Evolutionary conservation across 2,888 invertebrate species (phyloP).

Genomic region (Poecilus cupreus): DNA sequence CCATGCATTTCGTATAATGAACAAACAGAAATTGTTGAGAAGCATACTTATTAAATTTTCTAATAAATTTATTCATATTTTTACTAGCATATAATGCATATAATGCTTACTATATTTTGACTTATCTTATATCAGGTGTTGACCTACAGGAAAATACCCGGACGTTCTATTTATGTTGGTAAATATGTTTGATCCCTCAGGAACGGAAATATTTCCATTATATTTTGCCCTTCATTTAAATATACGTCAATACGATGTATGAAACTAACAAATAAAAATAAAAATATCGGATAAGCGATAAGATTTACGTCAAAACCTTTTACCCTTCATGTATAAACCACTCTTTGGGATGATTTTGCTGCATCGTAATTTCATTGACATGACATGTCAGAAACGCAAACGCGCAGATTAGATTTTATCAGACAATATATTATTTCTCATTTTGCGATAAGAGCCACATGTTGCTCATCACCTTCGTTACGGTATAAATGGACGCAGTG

Average conservation of each 20-base stretch:
- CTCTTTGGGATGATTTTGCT: conserved; percentile 5
- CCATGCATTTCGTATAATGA: too few species aligned
- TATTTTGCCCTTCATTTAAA: not conserved
- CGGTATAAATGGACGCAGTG: not conserved
- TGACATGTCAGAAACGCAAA: not conserved
- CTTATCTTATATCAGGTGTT: too few species aligned
- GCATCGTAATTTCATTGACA: not conserved
- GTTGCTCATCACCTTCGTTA: conserved; percentile 5
- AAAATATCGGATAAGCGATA: conserved; percentile 9
- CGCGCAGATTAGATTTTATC: conserved; percentile 17
- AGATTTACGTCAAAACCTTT: not conserved
- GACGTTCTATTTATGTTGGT: too few species aligned
- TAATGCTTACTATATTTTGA: too few species aligned
- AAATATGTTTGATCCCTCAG: too few species aligned
- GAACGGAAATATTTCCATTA: too few species aligned
- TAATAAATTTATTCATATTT: too few species aligned
- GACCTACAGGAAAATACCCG: too few species aligned
- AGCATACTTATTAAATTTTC: too few species aligned
- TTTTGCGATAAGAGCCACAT: conserved; percentile 26
- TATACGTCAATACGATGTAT: conserved; percentile 5
- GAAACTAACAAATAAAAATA: conserved; percentile 25
- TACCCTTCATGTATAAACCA: not conserved
- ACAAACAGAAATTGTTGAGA: too few species aligned
- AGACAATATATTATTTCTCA: conserved; percentile 29
- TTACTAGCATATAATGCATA: too few species aligned